These are phyloP conservation scores for Myotis vivesi DNA, from an alignment of 2,797 vertebrate species.

Conservation along the genomic window DNA sequence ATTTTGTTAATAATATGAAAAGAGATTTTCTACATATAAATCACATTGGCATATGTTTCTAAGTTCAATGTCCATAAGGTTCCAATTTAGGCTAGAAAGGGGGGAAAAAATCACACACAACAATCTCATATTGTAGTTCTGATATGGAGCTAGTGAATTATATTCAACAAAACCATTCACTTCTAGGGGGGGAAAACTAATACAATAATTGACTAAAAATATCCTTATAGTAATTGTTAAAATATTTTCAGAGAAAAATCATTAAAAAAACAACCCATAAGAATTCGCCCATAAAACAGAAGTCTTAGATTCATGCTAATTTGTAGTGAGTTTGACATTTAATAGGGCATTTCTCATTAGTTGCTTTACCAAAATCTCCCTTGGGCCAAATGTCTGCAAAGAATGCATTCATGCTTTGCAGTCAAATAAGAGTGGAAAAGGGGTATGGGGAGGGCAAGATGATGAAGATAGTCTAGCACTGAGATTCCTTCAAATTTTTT, in stretches of 20 bases:
- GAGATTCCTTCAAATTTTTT: neutral
- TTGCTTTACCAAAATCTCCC: constrained; percentile 17
- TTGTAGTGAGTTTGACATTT: neutral
- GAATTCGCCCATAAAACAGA: neutral
- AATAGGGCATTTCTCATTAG: constrained; percentile 31
- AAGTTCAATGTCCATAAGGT: constrained; percentile 78
- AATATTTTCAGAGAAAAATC: constrained; percentile 66
- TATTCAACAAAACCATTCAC: constrained; percentile 47
- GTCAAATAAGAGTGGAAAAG: neutral
- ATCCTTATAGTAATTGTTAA: constrained; percentile 11
- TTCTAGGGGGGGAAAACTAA: constrained; percentile 39
- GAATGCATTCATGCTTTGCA: constrained; percentile 7
- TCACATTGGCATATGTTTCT: constrained; percentile 79
- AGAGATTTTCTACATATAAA: constrained; percentile 77
- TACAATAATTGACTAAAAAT: constrained; percentile 58
- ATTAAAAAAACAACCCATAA: neutral
- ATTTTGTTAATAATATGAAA: constrained; percentile 74
- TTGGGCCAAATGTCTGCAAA: neutral
- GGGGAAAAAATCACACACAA: constrained; percentile 40
- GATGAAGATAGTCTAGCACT: neutral
- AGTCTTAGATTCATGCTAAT: constrained; percentile 26
- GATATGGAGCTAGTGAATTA: constrained; percentile 42
- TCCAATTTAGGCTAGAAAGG: constrained; percentile 74
- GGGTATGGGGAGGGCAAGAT: accelerated
- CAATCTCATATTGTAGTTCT: constrained; percentile 52